Base-by-base conservation (phyloP, 1,140 invertebrate genomes). In the Caenorhabditis latens region DNA sequence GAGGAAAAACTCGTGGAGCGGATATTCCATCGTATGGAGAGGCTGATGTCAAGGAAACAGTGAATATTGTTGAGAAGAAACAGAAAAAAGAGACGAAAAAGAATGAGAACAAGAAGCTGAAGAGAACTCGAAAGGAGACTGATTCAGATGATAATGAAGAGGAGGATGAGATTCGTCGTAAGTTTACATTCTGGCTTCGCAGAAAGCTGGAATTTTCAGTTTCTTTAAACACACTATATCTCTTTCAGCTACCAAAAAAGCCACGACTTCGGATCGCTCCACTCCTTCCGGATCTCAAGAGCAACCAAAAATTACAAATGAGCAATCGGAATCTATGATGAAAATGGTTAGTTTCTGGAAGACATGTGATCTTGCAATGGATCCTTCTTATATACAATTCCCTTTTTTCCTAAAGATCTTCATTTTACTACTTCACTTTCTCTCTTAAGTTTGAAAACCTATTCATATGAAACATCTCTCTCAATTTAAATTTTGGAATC, bases 1-100 rank as follows among this genome's bases (percentile, higher is more conserved):
- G 55, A 19, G 55, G 55, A 43, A 58, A 57, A 55, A 55, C 50
- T 40, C 48, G 48, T 42, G 79, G 79, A 43, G n/a, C 79, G n/a
- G 43, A 55, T 55, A 58, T 57, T 42, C 48, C 11, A 16, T 24
- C 55, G 24, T 19, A 32, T 40, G 24, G 16, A 55, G 55, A 55
- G n/a, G 48, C 55, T 42, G 40, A 4, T 21, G 55, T 32, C 4
- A 8, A 57, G 13, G 16, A 40, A 14, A 55, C 1, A n/a, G 32
- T 32, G 40, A 71, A 40, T 14, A 24, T 11, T 24, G 61, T 11
- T 14, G n/a, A 65, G 9, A 58, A 58, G 57, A 58, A n/a, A 2
- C 16, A 58, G 57, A 58, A 58, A 21, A n/a, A 16, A 58, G n/a
- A 58, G 1, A 19, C n/a, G 16, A 58, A 58, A 21, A 58, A 58